These are phyloP conservation scores for Parascotia fuliginaria DNA, from an alignment of 2,888 invertebrate species.

Conservation along the genomic window DNA sequence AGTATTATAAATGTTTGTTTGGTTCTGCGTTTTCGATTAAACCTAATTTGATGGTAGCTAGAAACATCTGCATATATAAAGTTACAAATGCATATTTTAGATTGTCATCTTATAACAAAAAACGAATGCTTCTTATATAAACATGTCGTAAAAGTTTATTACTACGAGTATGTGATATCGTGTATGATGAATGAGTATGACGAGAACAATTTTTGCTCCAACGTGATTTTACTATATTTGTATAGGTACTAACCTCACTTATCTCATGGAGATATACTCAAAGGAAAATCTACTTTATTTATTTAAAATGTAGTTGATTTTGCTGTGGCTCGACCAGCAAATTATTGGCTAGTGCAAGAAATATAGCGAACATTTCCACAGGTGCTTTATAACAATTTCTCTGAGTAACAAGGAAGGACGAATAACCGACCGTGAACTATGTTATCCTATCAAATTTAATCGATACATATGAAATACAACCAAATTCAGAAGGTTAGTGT, in stretches of 20 bases:
- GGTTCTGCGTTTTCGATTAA: too few relatives aligned
- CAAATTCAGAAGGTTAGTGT: constrained; percentile 1
- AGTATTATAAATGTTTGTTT: too few relatives aligned
- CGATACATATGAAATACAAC: not conserved
- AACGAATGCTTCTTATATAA: too few relatives aligned
- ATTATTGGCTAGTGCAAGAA: too few relatives aligned
- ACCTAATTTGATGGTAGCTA: too few relatives aligned
- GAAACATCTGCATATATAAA: too few relatives aligned
- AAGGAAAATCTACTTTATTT: not conserved
- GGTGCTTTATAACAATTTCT: not conserved
- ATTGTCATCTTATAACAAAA: too few relatives aligned
- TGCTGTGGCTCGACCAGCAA: not conserved
- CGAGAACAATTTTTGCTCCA: too few relatives aligned
- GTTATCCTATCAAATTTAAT: not conserved
- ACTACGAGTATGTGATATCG: too few relatives aligned
- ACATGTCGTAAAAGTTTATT: too few relatives aligned
- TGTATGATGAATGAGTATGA: too few relatives aligned
- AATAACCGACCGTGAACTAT: constrained; percentile 7
- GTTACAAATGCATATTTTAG: too few relatives aligned
- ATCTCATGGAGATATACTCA: not conserved
- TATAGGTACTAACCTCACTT: not conserved
- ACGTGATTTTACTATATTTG: not conserved
- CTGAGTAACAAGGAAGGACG: constrained; percentile 1
- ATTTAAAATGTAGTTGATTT: not conserved
- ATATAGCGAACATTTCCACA: not conserved